Evolutionary conservation across 1,140 invertebrate species (phyloP).

Genomic region (roundworm (Caenorhabditis elegans)): WBcel235 BX284604.4:7795501-7796000

Average conservation of each 20-base stretch:
- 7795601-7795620: not conserved
- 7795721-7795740: not conserved
- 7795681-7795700: not conserved
- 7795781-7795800: not conserved
- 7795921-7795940: too few species aligned
- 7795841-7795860: not conserved
- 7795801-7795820: not conserved
- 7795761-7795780: not conserved
- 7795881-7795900: conserved; percentile 2
- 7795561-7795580: not conserved
- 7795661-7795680: not conserved
- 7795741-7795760: conserved; percentile 10
- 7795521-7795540: not conserved
- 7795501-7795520: not conserved
- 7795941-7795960: not conserved
- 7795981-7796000: not conserved
- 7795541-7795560: not conserved
- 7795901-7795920: not conserved
- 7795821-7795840: not conserved
- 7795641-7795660: too few species aligned
- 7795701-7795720: not conserved
- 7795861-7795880: not conserved
- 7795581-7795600: not conserved
- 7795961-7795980: not conserved
- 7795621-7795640: not conserved